Evolutionary conservation across 1,140 invertebrate genomes (phyloP).

Genomic region (Drosophila saltans): DNA sequence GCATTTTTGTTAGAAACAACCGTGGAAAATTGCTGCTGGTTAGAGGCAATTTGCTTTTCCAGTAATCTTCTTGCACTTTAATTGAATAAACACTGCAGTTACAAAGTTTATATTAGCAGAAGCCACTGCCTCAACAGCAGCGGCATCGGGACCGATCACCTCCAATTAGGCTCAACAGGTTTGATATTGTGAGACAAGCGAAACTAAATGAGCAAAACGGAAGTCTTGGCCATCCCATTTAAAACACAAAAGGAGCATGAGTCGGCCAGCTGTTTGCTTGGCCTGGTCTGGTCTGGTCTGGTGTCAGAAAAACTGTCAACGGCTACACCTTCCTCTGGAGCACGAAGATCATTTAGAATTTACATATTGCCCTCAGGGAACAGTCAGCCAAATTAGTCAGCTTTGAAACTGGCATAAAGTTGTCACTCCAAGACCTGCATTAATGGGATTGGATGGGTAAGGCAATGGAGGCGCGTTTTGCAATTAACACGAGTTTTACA

Average conservation of each 20-base stretch:
- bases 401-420: conserved; percentile 2
- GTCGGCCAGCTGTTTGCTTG: conserved; percentile 23
- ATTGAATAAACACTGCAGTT: conserved; percentile 76
- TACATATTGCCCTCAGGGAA: conserved; percentile 34
- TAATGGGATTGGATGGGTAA: conserved; percentile 3
- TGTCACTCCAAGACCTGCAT: not conserved
- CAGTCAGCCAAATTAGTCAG: conserved; percentile 16
- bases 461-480: conserved; percentile 14
- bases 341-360: conserved; percentile 28
- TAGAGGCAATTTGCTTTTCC: conserved; percentile 51
- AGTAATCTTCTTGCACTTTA: conserved; percentile 58
- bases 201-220: conserved; percentile 50
- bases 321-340: conserved; percentile 50
- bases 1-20: conserved; percentile 34
- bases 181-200: conserved; percentile 31
- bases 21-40: conserved; percentile 50
- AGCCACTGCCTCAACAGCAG: conserved; percentile 15
- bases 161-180: conserved; percentile 74
- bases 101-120: conserved; percentile 71
- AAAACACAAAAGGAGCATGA: not conserved
- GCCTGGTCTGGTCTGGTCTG: conserved; percentile 37
- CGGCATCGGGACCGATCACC: conserved; percentile 40
- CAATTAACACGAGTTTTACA: conserved; percentile 60
- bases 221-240: conserved; percentile 61
- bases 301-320: conserved; percentile 75